Evolutionary conservation across 2,113 vertebrate genomes (phyloP), one percentile per base, ranked within the genome.

Genomic region (Hystrix brachyura): DNA sequence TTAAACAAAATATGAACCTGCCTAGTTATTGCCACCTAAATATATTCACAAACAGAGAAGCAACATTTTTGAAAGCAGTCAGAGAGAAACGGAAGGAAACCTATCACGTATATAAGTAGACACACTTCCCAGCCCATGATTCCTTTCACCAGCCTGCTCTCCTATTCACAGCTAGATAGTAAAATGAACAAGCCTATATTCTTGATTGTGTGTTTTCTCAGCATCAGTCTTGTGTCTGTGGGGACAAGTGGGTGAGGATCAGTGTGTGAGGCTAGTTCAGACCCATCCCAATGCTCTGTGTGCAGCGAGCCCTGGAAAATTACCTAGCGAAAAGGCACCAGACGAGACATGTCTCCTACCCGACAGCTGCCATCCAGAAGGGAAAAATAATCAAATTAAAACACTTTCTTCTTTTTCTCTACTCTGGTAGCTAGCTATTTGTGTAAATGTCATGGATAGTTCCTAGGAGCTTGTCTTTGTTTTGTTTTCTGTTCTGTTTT

Each of bases 61-160:
- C 86, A 97, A 95, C 87, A 97, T 97, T 97, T 97, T 97, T 91
- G 32, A 76, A 95, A 89, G 96, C 97, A 98, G 95, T 95, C 96
- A 97, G 96, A 97, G 78, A 97, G 83, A 97, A 98, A 96, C 85
- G 95, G 95, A 95, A 97, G 90, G 94, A 96, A 96, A 51, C 48
- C 51, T 93, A 60, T 95, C 87, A 85, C 51, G 57, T 94, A 94
- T 71, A 71, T 81, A 92, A 78, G 72, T 84, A 88, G 83, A 90
- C 62, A 96, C 62, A 95, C 80, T 97, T 96, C 78, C 91, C 85
- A 69, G 82, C 92, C 84, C 84, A 92, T 95, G 95, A 98, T 97
- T 97, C 94, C 69, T 97, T 98, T 97, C 96, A 97, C 93, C 97
- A 98, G 94, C 96, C 82, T 76, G 64, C 93, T 95, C 90, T 95